Evolutionary conservation across 1,140 invertebrate genomes (phyloP).

Genomic region (Melanaphis sacchari): DNA sequence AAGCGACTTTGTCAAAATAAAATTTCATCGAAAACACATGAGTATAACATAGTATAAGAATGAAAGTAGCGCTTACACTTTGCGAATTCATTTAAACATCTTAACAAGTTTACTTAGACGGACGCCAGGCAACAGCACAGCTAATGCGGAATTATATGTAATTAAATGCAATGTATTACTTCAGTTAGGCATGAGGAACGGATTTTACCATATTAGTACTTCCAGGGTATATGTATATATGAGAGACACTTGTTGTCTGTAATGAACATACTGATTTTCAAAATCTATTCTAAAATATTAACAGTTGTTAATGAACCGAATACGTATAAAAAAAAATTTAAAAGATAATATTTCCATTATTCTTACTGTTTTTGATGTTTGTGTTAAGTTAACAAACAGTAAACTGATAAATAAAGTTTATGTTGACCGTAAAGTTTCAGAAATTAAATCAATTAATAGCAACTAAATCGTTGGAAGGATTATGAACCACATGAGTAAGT

Average conservation of each 20-base stretch:
- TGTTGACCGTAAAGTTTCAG: conserved; percentile 14
- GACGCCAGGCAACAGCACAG: neutral
- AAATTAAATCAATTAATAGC: conserved; percentile 44
- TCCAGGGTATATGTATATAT: neutral
- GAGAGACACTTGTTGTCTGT: neutral
- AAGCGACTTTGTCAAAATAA: neutral
- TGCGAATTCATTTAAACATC: neutral
- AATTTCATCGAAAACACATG: neutral
- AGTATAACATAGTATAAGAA: neutral
- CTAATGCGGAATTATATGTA: neutral
- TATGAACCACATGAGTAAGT: conserved; percentile 3
- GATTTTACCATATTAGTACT: neutral
- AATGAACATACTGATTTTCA: neutral
- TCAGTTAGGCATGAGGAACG: neutral
- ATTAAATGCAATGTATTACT: conserved; percentile 28
- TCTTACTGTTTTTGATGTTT: neutral
- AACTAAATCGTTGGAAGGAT: neutral
- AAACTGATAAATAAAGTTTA: conserved; percentile 39
- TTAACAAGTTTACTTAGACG: neutral
- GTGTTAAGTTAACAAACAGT: neutral
- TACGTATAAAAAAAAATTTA: neutral
- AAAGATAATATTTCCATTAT: neutral
- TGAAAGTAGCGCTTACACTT: neutral
- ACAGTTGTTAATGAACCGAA: neutral
- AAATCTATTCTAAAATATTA: neutral